Evolutionary conservation across 1,140 invertebrate genomes (phyloP).

Genomic region (Diplogasteroides magnus): DNA sequence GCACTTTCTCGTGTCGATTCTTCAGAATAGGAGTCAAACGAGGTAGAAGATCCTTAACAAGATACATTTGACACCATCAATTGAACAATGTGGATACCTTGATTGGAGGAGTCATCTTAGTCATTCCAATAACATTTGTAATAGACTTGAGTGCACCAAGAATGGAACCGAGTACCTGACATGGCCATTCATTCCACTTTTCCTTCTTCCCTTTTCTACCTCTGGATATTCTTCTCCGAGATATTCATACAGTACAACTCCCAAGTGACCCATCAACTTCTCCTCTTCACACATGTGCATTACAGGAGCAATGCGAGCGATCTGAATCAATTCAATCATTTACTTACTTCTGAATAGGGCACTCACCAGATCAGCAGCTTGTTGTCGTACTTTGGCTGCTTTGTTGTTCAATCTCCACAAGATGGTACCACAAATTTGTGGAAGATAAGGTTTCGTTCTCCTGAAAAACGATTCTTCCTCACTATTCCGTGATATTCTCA

Average conservation of each 20-base stretch:
- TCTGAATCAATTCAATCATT: constrained; percentile 56
- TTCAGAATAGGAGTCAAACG: constrained; percentile 95
- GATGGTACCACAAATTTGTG: constrained; percentile 99
- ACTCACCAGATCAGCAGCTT: constrained; percentile 82
- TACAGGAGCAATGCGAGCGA: constrained; percentile 92
- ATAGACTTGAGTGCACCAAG: constrained; percentile 95
- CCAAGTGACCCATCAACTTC: constrained; percentile 98
- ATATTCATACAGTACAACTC: constrained; percentile 98
- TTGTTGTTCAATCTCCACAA: constrained; percentile 99
- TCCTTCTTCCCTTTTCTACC: constrained; percentile 28
- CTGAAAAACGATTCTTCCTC: constrained; percentile 53
- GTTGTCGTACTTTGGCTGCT: constrained; percentile 96
- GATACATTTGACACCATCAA: not conserved
- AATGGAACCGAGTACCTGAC: constrained; percentile 85
- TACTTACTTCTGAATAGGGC: constrained; percentile 5
- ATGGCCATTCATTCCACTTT: not conserved
- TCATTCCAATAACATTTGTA: constrained; percentile 99
- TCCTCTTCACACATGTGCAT: constrained; percentile 99
- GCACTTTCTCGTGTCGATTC: constrained; percentile 74
- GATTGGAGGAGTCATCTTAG: constrained; percentile 99
- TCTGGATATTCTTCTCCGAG: constrained; percentile 99
- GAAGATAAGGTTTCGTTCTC: constrained; percentile 92
- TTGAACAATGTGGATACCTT: constrained; percentile 64
- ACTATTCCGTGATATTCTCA: too few relatives aligned
- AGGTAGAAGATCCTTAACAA: constrained; percentile 52